Conservation (phyloP, 2,797 vertebrate species). For the Varecia variegata region DNA sequence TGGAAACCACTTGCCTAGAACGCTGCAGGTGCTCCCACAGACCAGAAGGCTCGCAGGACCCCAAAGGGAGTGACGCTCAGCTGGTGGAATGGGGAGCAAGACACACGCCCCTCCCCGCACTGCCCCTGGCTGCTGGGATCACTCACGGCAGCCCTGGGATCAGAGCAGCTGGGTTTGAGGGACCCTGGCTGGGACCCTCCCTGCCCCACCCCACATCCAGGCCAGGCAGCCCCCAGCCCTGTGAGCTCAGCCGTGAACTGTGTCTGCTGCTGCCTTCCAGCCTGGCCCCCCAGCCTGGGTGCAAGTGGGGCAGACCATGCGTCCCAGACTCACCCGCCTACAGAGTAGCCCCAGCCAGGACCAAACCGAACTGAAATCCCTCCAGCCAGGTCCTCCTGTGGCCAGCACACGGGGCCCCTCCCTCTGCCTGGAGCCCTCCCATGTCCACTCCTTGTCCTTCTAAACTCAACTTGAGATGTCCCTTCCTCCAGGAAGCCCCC, state of each 20-base stretch:
- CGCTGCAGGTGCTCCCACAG: neutral
- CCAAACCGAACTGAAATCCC: neutral
- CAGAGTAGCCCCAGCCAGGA: neutral
- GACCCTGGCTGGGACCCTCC: neutral
- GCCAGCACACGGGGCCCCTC: accelerated
- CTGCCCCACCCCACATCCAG: neutral
- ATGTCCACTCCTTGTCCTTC: neutral
- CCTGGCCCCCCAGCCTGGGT: neutral
- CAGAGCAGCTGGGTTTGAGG: neutral
- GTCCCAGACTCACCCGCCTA: no score
- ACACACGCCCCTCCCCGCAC: accelerated
- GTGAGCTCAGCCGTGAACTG: neutral
- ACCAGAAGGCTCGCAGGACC: neutral
- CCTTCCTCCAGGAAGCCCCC: neutral
- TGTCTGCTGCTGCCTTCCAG: neutral
- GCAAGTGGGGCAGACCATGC: no score
- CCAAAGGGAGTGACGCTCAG: neutral
- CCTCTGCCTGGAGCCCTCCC: neutral
- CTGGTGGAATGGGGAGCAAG: neutral
- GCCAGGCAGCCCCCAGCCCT: neutral
- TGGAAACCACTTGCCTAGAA: neutral
- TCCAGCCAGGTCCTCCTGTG: neutral
- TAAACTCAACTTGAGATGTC: neutral
- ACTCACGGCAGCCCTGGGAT: accelerated
- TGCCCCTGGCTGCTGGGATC: accelerated